A percentile compares a stretch with the other conserved stretches of the same genome.
Evolutionary conservation across 1,140 invertebrate genomes (phyloP).

Genomic region (Pantala flavescens): DNA sequence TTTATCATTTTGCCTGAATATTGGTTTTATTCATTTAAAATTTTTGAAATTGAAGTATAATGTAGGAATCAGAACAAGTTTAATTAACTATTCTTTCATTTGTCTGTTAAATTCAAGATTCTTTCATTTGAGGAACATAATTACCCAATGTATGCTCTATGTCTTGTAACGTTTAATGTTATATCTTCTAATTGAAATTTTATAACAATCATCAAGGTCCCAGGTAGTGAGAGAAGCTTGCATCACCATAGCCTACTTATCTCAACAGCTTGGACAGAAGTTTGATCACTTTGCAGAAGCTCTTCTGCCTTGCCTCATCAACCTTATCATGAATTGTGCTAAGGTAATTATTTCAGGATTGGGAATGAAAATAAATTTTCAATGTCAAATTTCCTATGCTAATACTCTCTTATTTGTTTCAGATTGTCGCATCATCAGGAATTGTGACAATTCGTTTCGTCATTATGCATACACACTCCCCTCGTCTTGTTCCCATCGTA

Average conservation of each 20-base stretch:
- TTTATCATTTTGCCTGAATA: no score
- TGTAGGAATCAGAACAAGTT: no score
- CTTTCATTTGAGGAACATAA: no score
- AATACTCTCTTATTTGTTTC: slow-evolving; percentile 24
- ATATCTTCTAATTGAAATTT: no score
- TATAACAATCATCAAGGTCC: slow-evolving; percentile 30
- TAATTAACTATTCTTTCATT: no score
- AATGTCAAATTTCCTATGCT: slow-evolving; percentile 12
- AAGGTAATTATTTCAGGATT: slow-evolving; percentile 48
- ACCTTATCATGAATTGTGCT: slow-evolving; percentile 89
- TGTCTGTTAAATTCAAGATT: no score
- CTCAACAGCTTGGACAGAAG: slow-evolving; percentile 69
- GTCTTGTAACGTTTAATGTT: no score
- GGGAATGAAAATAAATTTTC: slow-evolving; percentile 1
- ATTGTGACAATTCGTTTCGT: slow-evolving; percentile 80
- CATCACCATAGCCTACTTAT: slow-evolving; percentile 85
- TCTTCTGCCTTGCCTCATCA: slow-evolving; percentile 72
- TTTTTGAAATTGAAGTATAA: no score
- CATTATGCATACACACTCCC: slow-evolving; percentile 74
- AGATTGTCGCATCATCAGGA: slow-evolving; percentile 86
- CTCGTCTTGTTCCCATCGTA: slow-evolving; percentile 78
- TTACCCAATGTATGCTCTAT: no score
- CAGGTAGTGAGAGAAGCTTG: slow-evolving; percentile 90
- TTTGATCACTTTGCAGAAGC: slow-evolving; percentile 77
- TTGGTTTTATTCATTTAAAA: no score